Conservation (phyloP, 2,797 vertebrate genomes). For the Pseudochaenichthys georgianus region DNA sequence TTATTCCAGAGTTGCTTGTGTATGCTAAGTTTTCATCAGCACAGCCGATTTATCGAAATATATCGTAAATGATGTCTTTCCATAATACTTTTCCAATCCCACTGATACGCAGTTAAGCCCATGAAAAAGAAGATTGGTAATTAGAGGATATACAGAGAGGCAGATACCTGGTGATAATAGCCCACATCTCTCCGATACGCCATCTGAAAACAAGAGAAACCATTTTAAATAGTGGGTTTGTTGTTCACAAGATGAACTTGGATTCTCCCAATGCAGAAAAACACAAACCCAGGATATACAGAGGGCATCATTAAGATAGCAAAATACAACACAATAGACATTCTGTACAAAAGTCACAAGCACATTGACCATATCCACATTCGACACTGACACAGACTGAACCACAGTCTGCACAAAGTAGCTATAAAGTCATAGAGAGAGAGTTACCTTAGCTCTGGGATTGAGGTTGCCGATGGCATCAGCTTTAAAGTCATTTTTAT, state of each 20-base stretch:
- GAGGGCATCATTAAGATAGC: background rate
- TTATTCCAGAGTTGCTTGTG: constrained; percentile 39
- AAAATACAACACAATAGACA: constrained; percentile 7
- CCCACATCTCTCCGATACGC: constrained; percentile 84
- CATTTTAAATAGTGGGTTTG: constrained; percentile 25
- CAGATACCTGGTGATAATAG: constrained; percentile 86
- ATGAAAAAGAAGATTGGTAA: constrained; percentile 57
- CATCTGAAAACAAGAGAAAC: constrained; percentile 75
- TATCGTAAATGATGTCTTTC: constrained; percentile 38
- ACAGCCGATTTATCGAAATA: constrained; percentile 55
- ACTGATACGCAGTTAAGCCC: constrained; percentile 43
- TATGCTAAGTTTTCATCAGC: constrained; percentile 47
- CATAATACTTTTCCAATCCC: constrained; percentile 60
- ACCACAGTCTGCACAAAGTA: background rate
- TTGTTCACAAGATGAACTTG: background rate
- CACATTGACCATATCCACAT: background rate
- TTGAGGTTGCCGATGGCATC: constrained; percentile 95
- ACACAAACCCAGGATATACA: background rate
- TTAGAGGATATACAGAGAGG: constrained; percentile 49
- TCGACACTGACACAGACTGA: background rate
- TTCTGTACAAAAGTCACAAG: background rate
- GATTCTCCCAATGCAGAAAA: background rate
- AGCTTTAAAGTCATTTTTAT: constrained; percentile 97
- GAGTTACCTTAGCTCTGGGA: constrained; percentile 92
- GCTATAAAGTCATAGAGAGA: background rate